Base-by-base conservation (phyloP, 2,888 invertebrate genomes). In the Amiota communis region DNA sequence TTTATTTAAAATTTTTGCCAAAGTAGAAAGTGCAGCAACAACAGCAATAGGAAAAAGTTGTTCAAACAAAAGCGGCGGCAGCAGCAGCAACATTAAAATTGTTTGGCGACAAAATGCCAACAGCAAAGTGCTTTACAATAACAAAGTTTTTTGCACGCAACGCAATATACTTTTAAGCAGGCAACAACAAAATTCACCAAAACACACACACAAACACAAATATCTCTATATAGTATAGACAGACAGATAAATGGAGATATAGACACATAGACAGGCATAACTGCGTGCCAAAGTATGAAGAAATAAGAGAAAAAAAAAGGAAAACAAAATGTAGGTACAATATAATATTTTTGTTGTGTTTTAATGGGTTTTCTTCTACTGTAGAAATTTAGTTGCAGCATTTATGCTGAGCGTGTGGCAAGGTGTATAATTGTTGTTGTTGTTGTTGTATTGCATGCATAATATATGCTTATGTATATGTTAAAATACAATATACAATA, bases 201-300 rank as follows among this genome's bases (percentile, higher is more conserved):
- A 20, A 12, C 59, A 20, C 59, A 17, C 20, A 59, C 59, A 59
- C 57, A 20, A 20, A 59, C 17, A 11, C 59, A 59, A 0, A 10
- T 10, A 59, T 23, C 23, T 23, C 23, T 23, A 23, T 23, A 23
- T 23, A 23, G 23, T 23, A 15, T n/a, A 36, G 2, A 36, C 9
- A 53, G 13, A 9, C 17, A 17, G 20, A 17, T 20, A 59, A 20
- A n/a, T 59, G 9, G 59, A 59, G 17, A 59, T 12, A 36, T 12
- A 46, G 15, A 48, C 65, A 10, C 15, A 48, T 11, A 67, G 10
- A 17, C 36, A 48, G 10, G 11, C 65, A 36, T n/a, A 59, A n/a
- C 15, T 12, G 59, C 20, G 12, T 59, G 59, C 20, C 12, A 59
- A 17, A 71, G 78, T 72, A 77, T 75, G 77, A 79, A 79, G 36